phyloP scores from a whole-genome alignment of 2,888 invertebrate genomes.

The Dorcus parallelipipedus region DNA sequence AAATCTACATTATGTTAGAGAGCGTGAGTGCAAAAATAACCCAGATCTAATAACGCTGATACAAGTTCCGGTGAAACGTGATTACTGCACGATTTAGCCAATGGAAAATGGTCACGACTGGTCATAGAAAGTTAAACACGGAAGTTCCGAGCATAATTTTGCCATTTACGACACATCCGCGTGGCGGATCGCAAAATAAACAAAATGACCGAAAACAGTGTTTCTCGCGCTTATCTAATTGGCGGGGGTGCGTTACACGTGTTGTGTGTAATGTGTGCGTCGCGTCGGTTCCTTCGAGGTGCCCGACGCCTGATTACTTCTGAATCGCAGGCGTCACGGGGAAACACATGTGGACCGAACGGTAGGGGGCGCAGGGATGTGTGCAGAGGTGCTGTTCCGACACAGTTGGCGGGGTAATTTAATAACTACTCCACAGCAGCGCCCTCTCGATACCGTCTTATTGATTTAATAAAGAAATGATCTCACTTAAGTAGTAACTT shows the following conservation, averaged over 20 bases:
- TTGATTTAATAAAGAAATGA: conserved; percentile 47
- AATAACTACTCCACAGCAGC: conserved; percentile 42
- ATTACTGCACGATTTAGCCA: conserved; percentile 28
- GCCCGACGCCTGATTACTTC: conserved; percentile 9
- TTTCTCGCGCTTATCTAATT: neutral
- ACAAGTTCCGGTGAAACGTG: conserved; percentile 25
- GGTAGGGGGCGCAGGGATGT: conserved; percentile 4
- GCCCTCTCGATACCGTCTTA: conserved; percentile 39
- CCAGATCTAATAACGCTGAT: conserved; percentile 23
- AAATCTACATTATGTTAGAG: no score
- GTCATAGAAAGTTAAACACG: conserved; percentile 21
- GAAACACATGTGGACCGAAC: conserved; percentile 13
- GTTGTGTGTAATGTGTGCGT: neutral
- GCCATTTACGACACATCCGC: conserved; percentile 5
- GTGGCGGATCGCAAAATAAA: neutral
- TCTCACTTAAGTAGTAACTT: conserved; percentile 25
- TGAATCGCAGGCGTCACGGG: conserved; percentile 6
- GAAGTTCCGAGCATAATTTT: conserved; percentile 12
- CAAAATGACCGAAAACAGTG: neutral
- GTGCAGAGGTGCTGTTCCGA: conserved; percentile 23
- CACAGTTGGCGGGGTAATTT: conserved; percentile 42
- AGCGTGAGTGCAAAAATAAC: conserved; percentile 10
- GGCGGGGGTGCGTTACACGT: neutral
- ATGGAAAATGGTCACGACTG: conserved; percentile 26
- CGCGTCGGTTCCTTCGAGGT: neutral